Percentiles rank a stretch among this genome's conserved stretches.
These are phyloP conservation scores for Pterobdella sp. DNA, from an alignment of 2,888 invertebrate species.

Conservation along the genomic window DNA sequence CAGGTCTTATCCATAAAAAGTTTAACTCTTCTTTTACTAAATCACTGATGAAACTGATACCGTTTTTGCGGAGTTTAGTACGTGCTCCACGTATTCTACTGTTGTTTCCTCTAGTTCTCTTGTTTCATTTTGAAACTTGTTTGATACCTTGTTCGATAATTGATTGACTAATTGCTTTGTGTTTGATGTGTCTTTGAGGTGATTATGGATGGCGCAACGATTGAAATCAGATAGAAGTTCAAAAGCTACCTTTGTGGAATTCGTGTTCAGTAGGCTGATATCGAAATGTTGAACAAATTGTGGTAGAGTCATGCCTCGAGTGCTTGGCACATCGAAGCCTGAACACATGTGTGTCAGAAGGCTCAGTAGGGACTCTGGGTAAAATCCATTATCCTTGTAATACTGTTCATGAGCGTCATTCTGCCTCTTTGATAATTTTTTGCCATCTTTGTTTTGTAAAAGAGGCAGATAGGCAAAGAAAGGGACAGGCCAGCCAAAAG, in stretches of 20 bases:
- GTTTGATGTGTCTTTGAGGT: not conserved
- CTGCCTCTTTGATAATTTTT: conserved; percentile 89
- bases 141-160: not conserved
- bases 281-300: conserved; percentile 59
- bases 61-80: too few relatives aligned
- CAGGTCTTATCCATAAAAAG: conserved; percentile 31
- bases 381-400: conserved; percentile 59
- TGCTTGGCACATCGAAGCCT: conserved; percentile 64
- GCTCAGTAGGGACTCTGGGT: conserved; percentile 73
- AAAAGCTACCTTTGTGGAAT: conserved; percentile 34
- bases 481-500: conserved; percentile 85
- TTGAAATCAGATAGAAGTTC: conserved; percentile 31
- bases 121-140: too few relatives aligned
- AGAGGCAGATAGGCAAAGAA: conserved; percentile 82
- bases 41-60: conserved; percentile 30
- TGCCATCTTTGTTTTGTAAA: conserved; percentile 76
- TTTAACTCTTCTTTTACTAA: conserved; percentile 29
- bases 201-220: not conserved
- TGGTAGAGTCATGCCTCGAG: conserved; percentile 55
- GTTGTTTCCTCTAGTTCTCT: too few relatives aligned
- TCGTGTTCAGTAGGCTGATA: conserved; percentile 31
- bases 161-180: not conserved
- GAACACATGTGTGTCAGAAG: conserved; percentile 64
- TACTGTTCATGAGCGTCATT: conserved; percentile 69
- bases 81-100: too few relatives aligned